Conservation (phyloP, 2,797 vertebrate species). For the Enteromius radiatus region DNA sequence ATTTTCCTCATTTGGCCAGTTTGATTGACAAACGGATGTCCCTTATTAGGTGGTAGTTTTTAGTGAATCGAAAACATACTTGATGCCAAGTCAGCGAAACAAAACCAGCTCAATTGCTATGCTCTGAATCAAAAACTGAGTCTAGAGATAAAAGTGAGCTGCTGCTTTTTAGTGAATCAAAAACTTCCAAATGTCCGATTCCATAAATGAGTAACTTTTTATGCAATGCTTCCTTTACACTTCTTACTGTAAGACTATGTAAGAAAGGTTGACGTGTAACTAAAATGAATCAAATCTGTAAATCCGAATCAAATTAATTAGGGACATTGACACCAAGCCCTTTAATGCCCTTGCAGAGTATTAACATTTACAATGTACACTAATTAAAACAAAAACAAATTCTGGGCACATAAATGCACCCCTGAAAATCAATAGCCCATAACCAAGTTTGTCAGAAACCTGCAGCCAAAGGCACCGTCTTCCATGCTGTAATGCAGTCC, state of each 20-base stretch:
- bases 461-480: constrained; percentile 2
- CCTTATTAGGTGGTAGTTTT: background rate
- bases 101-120: too few relatives aligned
- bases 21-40: background rate
- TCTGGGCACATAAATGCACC: background rate
- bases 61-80: background rate
- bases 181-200: background rate
- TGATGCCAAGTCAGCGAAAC: background rate
- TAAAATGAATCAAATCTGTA: background rate
- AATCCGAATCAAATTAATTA: background rate
- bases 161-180: background rate
- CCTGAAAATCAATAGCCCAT: background rate
- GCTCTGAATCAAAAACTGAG: too few relatives aligned
- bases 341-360: background rate
- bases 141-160: background rate
- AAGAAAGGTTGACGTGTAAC: background rate
- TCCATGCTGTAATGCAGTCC: constrained; percentile 42
- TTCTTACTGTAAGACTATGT: background rate
- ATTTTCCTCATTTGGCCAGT: background rate
- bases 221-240: background rate
- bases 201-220: too few relatives aligned
- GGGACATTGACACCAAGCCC: background rate
- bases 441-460: constrained; percentile 11
- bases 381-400: background rate
- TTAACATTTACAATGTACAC: background rate